phyloP scores from a whole-genome alignment of 2,888 invertebrate genomes.

The Morpho helenor region DNA sequence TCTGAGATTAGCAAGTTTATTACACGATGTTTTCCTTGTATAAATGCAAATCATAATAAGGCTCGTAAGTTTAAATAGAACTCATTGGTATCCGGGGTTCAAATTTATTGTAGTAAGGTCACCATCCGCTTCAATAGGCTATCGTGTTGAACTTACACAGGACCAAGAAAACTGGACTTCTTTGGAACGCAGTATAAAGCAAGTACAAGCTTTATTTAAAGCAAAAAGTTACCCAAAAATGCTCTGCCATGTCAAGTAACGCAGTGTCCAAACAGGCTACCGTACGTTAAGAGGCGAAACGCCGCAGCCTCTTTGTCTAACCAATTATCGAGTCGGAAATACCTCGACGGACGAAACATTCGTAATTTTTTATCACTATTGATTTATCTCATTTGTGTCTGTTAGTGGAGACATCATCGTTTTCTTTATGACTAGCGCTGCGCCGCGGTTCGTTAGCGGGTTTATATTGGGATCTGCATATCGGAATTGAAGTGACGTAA shows the following conservation, averaged over 20 bases:
- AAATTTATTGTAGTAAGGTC: too few species aligned
- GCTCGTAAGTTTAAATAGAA: too few species aligned
- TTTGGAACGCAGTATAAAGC: too few species aligned
- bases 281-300: conserved; percentile 40
- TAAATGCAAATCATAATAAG: too few species aligned
- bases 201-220: too few species aligned
- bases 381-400: conserved; percentile 24
- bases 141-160: too few species aligned
- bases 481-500: not conserved
- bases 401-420: conserved; percentile 25
- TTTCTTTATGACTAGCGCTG: conserved; percentile 14
- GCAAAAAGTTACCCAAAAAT: not conserved
- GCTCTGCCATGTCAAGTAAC: conserved; percentile 9
- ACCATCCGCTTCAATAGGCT: too few species aligned
- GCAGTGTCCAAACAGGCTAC: conserved; percentile 43
- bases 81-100: too few species aligned
- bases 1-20: too few species aligned
- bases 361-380: conserved; percentile 32
- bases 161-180: too few species aligned
- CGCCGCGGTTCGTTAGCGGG: conserved; percentile 19
- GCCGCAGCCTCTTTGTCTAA: conserved; percentile 46
- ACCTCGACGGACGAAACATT: conserved; percentile 38
- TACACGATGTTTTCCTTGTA: too few species aligned
- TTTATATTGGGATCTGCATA: conserved; percentile 3
- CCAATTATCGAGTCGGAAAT: conserved; percentile 50